Base-by-base conservation (phyloP, 2,113 vertebrate species). In the Psephotus haematonotus region DNA sequence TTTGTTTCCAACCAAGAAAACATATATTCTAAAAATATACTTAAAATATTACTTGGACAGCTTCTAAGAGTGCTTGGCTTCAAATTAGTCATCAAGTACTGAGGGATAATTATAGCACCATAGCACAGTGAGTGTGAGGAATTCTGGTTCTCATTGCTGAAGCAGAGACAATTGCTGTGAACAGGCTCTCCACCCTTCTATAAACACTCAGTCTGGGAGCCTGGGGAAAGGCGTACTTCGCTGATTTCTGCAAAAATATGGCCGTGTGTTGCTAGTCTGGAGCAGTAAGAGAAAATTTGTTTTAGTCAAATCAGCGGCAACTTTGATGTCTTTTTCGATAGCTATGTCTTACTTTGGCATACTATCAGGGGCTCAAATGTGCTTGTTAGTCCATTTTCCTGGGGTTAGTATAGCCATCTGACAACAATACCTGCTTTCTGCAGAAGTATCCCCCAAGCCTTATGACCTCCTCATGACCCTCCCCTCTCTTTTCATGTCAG, bases 41-140 rank as follows among this genome's bases (percentile, higher is more conserved):
- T 55, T 83, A 91, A 96, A 90, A 65, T 86, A 88, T 93, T 93
- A 68, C 29, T 95, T 92, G 60, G 69, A 65, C 86, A 93, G 72
- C 55, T 60, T 91, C 62, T 84, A 75, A 88, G 67, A 81, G 31
- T 59, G 62, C 72, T 92, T 82, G 39, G 52, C 82, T 93, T 94
- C 2, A 10, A 83, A 90, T 94, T 96, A 96, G 80, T 93, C 79
- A 77, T 76, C 80, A 91, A 55, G 74, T 79, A 69, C 69, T 86
- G 69, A 65, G 77, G 44, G 53, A 92, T 93, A 96, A 94, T 95
- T 96, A 93, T 74, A 96, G 86, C 68, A 82, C 29, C 2, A 8
- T 31, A 68, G 87, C 76, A 71, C 39, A 92, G 50, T 59, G 71
- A 77, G 33, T 13, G 64, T 86, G 80, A 86, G 55, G 88, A 88